phyloP scores from a whole-genome alignment of 2,113 vertebrate species.

The Aspidoscelis tigris region DNA sequence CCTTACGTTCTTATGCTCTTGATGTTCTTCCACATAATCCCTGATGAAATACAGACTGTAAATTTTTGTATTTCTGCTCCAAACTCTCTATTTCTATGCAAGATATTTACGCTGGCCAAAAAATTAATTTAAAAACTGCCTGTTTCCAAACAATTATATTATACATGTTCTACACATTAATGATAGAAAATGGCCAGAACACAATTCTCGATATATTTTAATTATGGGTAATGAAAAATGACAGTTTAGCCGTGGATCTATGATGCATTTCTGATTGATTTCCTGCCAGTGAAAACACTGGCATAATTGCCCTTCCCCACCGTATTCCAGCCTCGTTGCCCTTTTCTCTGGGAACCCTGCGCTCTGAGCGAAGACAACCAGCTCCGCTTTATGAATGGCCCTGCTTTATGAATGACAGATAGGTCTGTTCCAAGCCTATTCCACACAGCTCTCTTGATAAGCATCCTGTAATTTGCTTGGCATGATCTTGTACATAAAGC shows the following conservation, averaged over 20 bases:
- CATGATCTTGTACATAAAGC: slow-evolving; percentile 23
- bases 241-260: neutral
- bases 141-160: neutral
- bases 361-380: neutral
- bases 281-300: neutral
- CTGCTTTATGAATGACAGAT: neutral
- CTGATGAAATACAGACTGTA: no score
- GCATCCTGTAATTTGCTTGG: slow-evolving; percentile 16
- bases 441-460: neutral
- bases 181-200: neutral
- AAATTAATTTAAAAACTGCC: neutral
- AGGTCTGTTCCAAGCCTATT: neutral
- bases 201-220: neutral
- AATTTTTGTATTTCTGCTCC: neutral
- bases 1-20: neutral
- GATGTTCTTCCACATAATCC: neutral
- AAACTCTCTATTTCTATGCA: neutral
- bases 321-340: neutral
- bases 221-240: neutral
- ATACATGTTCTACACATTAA: neutral
- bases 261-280: neutral
- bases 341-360: neutral
- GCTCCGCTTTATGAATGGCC: neutral
- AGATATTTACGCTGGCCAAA: neutral
- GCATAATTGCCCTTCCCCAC: neutral